Conservation (phyloP, 2,113 vertebrate genomes). For the Parus major region DNA sequence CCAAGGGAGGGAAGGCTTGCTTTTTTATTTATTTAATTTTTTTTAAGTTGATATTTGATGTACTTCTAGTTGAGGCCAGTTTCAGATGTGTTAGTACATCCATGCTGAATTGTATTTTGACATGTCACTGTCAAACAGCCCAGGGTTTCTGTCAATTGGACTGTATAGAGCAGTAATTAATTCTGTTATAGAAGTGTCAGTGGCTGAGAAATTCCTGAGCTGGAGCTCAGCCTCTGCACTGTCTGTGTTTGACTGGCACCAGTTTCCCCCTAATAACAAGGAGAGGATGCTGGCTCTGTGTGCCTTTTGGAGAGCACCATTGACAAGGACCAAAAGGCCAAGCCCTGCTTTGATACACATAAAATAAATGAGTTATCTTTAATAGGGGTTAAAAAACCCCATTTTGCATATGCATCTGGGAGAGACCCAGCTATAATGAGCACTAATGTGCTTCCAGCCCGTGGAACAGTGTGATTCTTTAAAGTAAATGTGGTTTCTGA, state of each 20-base stretch:
- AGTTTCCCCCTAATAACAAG: not conserved
- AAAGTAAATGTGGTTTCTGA: not conserved
- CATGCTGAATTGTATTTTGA: not conserved
- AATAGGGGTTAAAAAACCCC: accelerated
- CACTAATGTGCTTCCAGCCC: not conserved
- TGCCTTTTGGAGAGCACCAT: not conserved
- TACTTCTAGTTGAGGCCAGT: not conserved
- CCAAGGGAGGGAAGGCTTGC: accelerated
- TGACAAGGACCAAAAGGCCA: not conserved
- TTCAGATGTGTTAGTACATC: not conserved
- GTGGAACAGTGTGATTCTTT: not conserved
- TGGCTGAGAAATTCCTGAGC: not conserved
- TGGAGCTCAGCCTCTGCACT: not conserved
- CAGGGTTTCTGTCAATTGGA: not conserved
- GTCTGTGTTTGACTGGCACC: not conserved
- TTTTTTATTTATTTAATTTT: not conserved
- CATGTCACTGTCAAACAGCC: not conserved
- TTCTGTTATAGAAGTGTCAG: conserved; percentile 1
- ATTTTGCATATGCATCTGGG: not conserved
- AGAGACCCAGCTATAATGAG: not conserved
- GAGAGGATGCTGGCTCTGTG: not conserved
- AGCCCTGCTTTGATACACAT: not conserved
- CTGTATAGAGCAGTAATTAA: conserved; percentile 25
- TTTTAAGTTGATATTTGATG: not conserved
- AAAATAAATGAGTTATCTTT: not conserved